Conservation (phyloP, 2,888 invertebrate species). For the Suillia variegata region DNA sequence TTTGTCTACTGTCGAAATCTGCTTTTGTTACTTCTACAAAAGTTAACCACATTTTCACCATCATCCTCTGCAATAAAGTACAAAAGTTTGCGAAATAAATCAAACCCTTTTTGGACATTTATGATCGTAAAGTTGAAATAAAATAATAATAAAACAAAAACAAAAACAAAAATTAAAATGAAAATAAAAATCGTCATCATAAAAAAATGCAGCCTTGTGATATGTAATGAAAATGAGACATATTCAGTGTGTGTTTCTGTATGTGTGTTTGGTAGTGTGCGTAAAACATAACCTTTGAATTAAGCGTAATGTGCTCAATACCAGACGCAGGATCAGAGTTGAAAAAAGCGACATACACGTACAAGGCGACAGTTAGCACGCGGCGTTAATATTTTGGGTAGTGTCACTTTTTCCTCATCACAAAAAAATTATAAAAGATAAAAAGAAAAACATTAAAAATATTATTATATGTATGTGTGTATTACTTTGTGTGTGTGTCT, state of each 20-base stretch:
- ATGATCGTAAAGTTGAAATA: conserved; percentile 60
- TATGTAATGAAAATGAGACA: conserved; percentile 1
- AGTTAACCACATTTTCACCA: conserved; percentile 34
- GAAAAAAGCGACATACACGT: neutral
- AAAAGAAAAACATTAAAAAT: conserved; percentile 16
- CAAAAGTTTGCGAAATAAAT: conserved; percentile 58
- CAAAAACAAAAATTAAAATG: too few species aligned
- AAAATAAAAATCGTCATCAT: conserved; percentile 26
- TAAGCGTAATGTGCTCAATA: neutral
- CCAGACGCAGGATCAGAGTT: neutral
- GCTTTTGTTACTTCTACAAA: conserved; percentile 15
- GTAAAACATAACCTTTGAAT: conserved; percentile 11
- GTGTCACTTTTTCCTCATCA: too few species aligned
- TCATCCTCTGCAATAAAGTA: conserved; percentile 36
- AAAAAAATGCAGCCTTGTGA: neutral
- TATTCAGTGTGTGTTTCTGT: too few species aligned
- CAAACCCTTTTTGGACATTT: conserved; percentile 61
- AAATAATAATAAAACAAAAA: too few species aligned
- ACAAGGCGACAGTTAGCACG: neutral
- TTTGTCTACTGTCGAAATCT: conserved; percentile 20
- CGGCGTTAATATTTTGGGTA: neutral
- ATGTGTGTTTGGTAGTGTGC: too few species aligned
- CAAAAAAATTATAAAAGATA: too few species aligned
- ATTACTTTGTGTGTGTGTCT: neutral
- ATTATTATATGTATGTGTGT: conserved; percentile 4